Evolutionary conservation across 2,113 vertebrate genomes (phyloP), one percentile per base, ranked within the genome.

Genomic region (Brevimyrus niger): DNA sequence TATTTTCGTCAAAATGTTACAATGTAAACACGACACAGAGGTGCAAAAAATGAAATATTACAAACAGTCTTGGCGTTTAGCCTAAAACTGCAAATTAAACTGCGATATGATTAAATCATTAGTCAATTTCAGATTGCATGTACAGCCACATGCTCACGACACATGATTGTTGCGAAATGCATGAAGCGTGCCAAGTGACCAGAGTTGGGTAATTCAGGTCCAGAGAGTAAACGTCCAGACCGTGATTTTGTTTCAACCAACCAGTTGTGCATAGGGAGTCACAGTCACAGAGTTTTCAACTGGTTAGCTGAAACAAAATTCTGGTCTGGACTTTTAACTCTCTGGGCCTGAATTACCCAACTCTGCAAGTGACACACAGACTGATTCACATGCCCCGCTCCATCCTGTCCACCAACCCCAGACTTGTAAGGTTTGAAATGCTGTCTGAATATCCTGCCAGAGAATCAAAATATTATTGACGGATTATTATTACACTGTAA

Each of bases 351-450:
- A 55, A 6, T 55, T 7, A 55, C 19, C 53, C 19, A 55, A 55
- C 19, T 21, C 53, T 55, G 53, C n/a, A 27, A n/a, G 9, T 11
- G 61, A 9, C 7, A 61, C 55, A 8, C 23, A n/a, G 55, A 9
- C 55, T 58, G 55, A 58, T 21, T 65, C 8, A 65, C 58, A 65
- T 65, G 69, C 27, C 1, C 17, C 31, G 17, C 13, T 35, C 31
- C 35, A 35, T 76, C 38, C 31, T 38, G 27, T 76, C 31, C 13
- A 11, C 51, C 87, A 89, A 88, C 90, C 89, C 86, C 87, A 35
- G 51, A 69, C 83, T 73, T 61, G 80, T 31, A 8, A 86, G 89
- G 51, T 86, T 89, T 89, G 48, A 19, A 69, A 58, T 31, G 3
- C 23, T 48, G 17, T 47, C 69, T 48, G 83, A 80, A 48, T 86